Base-by-base conservation (phyloP, 2,797 vertebrate genomes). In the Acrossocheilus fasciatus region DNA sequence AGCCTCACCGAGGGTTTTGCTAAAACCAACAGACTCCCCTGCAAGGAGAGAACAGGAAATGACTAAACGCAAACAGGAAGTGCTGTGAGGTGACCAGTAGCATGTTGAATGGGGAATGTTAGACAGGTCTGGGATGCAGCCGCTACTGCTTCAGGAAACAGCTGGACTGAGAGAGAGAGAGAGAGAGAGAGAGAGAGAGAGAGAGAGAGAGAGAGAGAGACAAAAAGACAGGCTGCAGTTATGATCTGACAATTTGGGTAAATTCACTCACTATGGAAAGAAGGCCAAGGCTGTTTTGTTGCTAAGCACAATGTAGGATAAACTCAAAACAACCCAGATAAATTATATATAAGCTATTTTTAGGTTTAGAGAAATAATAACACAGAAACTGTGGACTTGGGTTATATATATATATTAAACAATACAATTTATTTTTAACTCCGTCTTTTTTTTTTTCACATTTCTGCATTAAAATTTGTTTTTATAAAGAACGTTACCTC, bases 111-210 rank as follows among this genome's bases (percentile, higher is more conserved):
- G 81, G 77, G 68, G 83, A 85, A 92, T 91, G 85, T 90, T 89
- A 93, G 90, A 92, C 91, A 88, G 92, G 87, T 89, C 86, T 86
- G 90, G 92, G 88, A 91, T 89, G 88, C 86, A 78, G 92, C 90
- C 89, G 91, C 93, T 94, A 90, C 94, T 93, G 92, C 92, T 96
- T 92, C 94, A 96, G 94, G 96, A 96, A 96, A 95, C 95, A 96
- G 95, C 95, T 96, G 94, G 93, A 90, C 85, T 87, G 91, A 93
- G 88, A 69, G 87, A 91, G 90, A 90, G 88, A 59, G 80, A 69
- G 50, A 45, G 43, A 68, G 34, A 66, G n/a, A 81, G 74, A 74
- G 45, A 64, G 57, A 84, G 87, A n/a, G 39, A 41, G 83, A 87
- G 79, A 86, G 45, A 41, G 72, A 77, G 54, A 86, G 76, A 86